phyloP scores from a whole-genome alignment of 37 sponge, comb jelly and placozoan genomes.

The Tethya wilhelma region DNA sequence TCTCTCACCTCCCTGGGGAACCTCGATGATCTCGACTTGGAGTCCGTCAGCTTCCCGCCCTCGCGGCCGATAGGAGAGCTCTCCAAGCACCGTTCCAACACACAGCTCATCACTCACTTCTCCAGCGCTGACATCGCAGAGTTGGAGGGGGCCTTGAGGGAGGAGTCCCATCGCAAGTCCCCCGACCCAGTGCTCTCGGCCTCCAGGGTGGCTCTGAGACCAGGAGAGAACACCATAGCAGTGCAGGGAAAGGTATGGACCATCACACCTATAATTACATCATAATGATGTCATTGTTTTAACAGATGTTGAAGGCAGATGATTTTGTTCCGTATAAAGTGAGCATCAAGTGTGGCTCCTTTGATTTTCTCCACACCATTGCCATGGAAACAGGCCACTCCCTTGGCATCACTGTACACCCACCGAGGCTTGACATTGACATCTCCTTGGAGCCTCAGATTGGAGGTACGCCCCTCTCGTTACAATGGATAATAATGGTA shows the following conservation, averaged over 20 bases:
- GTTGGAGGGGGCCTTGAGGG: slow-evolving; percentile 5
- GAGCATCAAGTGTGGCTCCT: slow-evolving; percentile 49
- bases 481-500: not conserved
- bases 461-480: slow-evolving; percentile 10
- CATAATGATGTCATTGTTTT: not conserved
- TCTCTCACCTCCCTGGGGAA: not conserved
- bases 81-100: slow-evolving; percentile 7
- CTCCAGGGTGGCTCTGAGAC: slow-evolving; percentile 21
- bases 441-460: slow-evolving; percentile 8
- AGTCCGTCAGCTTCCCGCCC: not conserved
- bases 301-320: slow-evolving; percentile 20
- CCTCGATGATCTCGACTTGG: slow-evolving; percentile 35
- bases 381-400: not conserved
- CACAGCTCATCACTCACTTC: slow-evolving; percentile 1
- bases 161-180: not conserved
- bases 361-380: slow-evolving; percentile 47
- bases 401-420: not conserved
- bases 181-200: not conserved
- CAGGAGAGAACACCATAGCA: slow-evolving; percentile 34
- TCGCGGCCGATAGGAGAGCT: slow-evolving; percentile 49
- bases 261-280: not conserved
- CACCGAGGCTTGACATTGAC: slow-evolving; percentile 16
- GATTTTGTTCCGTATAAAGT: slow-evolving; percentile 35
- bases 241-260: slow-evolving; percentile 41
- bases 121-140: slow-evolving; percentile 14